phyloP scores from a whole-genome alignment of 2,113 vertebrate species.

The Hemiscyllium ocellatum region DNA sequence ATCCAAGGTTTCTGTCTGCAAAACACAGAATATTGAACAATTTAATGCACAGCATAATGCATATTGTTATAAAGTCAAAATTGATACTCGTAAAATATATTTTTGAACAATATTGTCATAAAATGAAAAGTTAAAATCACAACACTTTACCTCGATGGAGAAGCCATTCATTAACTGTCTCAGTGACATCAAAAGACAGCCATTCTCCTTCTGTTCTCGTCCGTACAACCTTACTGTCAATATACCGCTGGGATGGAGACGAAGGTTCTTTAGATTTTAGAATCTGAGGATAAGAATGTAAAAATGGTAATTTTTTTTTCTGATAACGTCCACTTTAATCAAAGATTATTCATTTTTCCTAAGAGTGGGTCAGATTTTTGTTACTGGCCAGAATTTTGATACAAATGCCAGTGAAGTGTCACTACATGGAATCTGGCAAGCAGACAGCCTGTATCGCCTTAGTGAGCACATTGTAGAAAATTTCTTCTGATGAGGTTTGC shows the following conservation, averaged over 20 bases:
- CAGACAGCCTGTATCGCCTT: conserved; percentile 69
- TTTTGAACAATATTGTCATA: conserved; percentile 36
- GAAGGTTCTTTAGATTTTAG: conserved; percentile 81
- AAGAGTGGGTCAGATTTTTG: not conserved
- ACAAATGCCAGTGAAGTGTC: conserved; percentile 73
- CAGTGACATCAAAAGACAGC: conserved; percentile 92
- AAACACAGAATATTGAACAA: not conserved
- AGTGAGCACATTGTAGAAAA: conserved; percentile 77
- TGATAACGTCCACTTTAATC: not conserved
- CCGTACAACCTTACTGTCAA: conserved; percentile 90
- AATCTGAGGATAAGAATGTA: conserved; percentile 59
- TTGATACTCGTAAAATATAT: conserved; percentile 48
- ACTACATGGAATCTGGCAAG: conserved; percentile 73
- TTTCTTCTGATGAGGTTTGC: conserved; percentile 72
- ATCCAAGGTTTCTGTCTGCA: conserved; percentile 37
- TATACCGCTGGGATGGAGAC: conserved; percentile 85
- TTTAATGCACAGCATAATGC: not conserved
- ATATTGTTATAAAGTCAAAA: conserved; percentile 42
- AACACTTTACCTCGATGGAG: conserved; percentile 74
- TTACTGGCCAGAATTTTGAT: conserved; percentile 64
- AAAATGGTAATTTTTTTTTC: not conserved
- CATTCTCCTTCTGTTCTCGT: conserved; percentile 82
- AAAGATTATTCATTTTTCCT: not conserved
- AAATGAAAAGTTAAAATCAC: not conserved
- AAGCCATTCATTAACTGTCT: conserved; percentile 91